Evolutionary conservation across 2,113 vertebrate genomes (phyloP), one percentile per base, ranked within the genome.

Genomic region (Chamaea fasciata): DNA sequence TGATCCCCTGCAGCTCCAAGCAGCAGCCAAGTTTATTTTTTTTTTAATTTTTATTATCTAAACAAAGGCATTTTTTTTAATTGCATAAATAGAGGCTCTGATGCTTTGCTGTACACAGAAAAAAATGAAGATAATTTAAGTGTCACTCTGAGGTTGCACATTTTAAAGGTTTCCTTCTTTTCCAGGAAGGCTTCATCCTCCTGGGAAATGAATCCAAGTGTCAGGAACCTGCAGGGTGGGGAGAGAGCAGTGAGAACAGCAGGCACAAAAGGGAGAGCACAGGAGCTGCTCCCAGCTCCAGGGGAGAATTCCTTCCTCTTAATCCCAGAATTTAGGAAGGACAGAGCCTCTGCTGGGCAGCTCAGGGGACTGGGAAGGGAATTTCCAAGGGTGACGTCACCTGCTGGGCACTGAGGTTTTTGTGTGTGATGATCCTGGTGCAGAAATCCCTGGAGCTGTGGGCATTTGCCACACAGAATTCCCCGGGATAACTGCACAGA

Each of bases 211-310:
- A 89, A 87, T 83, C 93, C 92, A 82, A 87, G 78, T 9, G 68
- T 16, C 53, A 63, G 83, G 81, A 79, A 94, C 67, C 96, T 96
- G 94, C 86, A 94, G 90, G 92, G 56, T 84, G 84, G 80, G 90
- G 64, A 93, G 63, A 94, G 21, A 91, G 91, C 56, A 92, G 37
- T 90, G 90, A 95, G 84, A 74, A 47, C 13, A 91, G 74, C 82
- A 50, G 90, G 77, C 57, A 83, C 14, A 30, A n/a, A 44, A 53
- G 3, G 27, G 77, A 81, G 81, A 81, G 47, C 69, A 62, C 91
- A 65, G 53, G 67, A 20, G 47, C 67, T 63, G 47, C 5, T 33
- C 41, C 49, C 70, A 42, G 35, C 30, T 74, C 92, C 57, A 21
- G 8, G 60, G 57, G n/a, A 67, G 74, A 87, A 69, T 71, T 79